Evolutionary conservation across 1,140 invertebrate species (phyloP), one percentile per base, ranked within the genome.

Genomic region (Drosophila simulans): DNA sequence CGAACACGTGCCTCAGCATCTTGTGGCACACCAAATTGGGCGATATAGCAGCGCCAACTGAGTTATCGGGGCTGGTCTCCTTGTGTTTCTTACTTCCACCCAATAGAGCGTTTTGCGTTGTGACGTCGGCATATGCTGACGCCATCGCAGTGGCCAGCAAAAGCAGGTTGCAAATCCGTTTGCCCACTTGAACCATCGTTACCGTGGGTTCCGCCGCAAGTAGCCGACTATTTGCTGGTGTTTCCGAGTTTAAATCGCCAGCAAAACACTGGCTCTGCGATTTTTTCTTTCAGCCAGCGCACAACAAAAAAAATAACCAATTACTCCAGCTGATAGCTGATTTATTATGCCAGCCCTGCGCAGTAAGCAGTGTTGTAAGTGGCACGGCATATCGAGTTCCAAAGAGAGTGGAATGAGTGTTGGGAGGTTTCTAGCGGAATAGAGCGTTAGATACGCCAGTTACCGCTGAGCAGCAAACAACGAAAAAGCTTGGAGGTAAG

Each of bases 1-100:
- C 90, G 43, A 92, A 92, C n/a, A 92, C 83, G 39, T 91, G 85
- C 22, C 81, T 70, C 45, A 91, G 46, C 86, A 92, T 91, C 22
- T 77, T 73, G n/a, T 74, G 58, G 31, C 91, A 92, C 3, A 83
- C 56, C 8, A 58, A 53, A 7, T 15, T 64, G 27, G 40, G 35
- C 15, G 37, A 34, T 27, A 40, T 39, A 46, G 25, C 34, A 27
- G 17, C 27, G 11, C 40, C 35, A 46, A 27, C 34, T 12, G 74
- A 34, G 37, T 42, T 37, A 13, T 64, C 73, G 25, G 60, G 11
- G 48, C 39, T 20, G 0, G 31, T 31, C 31, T 79, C 62, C 11
- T 63, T 51, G 56, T 81, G 79, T 25, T 42, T 57, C 31, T 59
- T 52, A 27, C 20, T 62, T 17, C 35, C 27, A 8, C 57, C 55